Evolutionary conservation across 2,113 vertebrate genomes (phyloP).

Genomic region (Melospiza georgiana): DNA sequence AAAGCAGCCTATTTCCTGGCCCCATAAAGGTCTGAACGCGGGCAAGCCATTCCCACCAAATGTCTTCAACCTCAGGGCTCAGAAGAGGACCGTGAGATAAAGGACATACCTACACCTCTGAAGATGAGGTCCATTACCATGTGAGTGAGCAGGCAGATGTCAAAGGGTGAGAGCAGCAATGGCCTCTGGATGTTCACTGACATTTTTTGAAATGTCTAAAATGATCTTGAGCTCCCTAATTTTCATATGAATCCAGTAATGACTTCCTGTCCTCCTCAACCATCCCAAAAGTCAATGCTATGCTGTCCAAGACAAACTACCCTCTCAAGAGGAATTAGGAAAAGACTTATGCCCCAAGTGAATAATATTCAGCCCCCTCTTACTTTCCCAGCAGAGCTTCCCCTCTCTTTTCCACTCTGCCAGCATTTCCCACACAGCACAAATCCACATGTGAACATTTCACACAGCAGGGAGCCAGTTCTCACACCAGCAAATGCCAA

Average conservation of each 20-base stretch:
- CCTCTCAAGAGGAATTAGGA: not conserved
- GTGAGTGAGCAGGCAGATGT: not conserved
- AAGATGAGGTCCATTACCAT: not conserved
- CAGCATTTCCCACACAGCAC: constrained; percentile 35
- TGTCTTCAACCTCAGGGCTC: not conserved
- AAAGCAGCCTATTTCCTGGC: not conserved
- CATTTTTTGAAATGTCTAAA: not conserved
- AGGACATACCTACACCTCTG: not conserved
- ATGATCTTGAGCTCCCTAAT: not conserved
- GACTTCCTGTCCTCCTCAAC: not conserved
- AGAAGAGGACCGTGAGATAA: not conserved
- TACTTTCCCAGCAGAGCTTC: constrained; percentile 48
- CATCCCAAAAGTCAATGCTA: not conserved
- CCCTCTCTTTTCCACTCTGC: constrained; percentile 13
- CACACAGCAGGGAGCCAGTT: constrained; percentile 20
- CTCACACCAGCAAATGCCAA: constrained; percentile 20
- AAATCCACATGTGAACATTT: constrained; percentile 26
- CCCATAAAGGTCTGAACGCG: not conserved
- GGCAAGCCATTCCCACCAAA: not conserved
- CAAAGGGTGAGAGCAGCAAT: not conserved
- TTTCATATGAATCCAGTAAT: not conserved
- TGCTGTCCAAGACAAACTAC: constrained; percentile 7
- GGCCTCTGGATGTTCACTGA: not conserved
- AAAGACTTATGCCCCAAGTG: constrained; percentile 7
- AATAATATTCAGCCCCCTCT: constrained; percentile 42